Base-by-base conservation (phyloP, 1,140 invertebrate genomes). In the Daktulosphaira vitifoliae region DNA sequence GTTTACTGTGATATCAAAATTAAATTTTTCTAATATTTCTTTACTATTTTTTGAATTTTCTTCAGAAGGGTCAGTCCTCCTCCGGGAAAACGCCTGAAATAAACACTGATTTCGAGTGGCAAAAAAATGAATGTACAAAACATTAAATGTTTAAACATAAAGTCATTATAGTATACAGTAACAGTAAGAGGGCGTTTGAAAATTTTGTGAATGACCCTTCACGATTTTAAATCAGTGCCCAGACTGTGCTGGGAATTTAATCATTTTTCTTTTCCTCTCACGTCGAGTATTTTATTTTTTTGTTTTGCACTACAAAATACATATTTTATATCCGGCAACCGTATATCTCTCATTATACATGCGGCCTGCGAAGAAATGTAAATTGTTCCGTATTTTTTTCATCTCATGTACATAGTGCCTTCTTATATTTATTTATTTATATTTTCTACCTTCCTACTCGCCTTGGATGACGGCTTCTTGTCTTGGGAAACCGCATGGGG, bases 361-460 rank as follows among this genome's bases (percentile, higher is more conserved):
- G 56, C 56, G 42, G 56, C 42, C 44, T 62, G 56, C 56, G 56
- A 42, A 62, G 56, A 62, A 62, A 62, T 48, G 56, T 48, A 48
- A 62, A 62, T 62, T 25, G 54, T 42, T 44, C 23, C 39, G 54
- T 29, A 46, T 44, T 59, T 26, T 29, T 9, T 15, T 29, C 8
- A 11, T 22, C 16, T 42, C 20, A 0, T 33, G 11, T 33, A 33
- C 25, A 44, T 38, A 59, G 42, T 18, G 8, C 20, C 37, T 37
- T 59, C 42, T 62, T 48, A 48, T 62, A 48, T 62, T 62, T 62
- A 62, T 62, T 62, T 62, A 62, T 62, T 62, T 62, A 62, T 62
- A 62, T 48, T 25, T 56, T 62, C 18, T n/a, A 16, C 7, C 25
- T 7, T 2, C 20, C 13, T 22, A 4, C 11, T 22, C 16, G 5